phyloP scores from a whole-genome alignment of 2,797 vertebrate species.

The Micrastur ruficollis region DNA sequence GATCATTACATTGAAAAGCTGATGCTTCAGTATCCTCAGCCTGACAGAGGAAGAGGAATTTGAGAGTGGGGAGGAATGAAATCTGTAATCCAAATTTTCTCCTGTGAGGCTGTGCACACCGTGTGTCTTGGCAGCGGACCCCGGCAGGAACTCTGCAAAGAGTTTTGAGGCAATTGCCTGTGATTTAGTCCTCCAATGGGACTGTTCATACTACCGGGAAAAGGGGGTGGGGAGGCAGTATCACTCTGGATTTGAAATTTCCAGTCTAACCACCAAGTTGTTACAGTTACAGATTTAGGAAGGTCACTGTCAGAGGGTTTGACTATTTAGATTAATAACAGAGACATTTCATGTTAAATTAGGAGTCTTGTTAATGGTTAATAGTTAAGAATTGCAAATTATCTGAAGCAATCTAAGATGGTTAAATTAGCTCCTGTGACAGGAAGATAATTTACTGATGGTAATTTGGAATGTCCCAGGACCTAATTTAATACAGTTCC shows the following conservation, averaged over 20 bases:
- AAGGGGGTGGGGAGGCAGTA: neutral
- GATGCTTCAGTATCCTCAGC: neutral
- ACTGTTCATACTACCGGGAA: neutral
- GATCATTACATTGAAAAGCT: neutral
- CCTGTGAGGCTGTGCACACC: neutral
- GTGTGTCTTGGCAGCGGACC: neutral
- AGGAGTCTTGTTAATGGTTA: conserved; percentile 32
- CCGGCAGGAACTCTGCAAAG: neutral
- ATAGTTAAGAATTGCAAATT: conserved; percentile 41
- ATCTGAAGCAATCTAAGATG: conserved; percentile 10
- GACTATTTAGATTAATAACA: conserved; percentile 9
- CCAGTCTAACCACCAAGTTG: neutral
- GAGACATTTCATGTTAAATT: neutral
- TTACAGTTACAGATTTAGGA: neutral
- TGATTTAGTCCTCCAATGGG: neutral
- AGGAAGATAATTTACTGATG: conserved; percentile 27
- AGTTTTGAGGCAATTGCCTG: neutral
- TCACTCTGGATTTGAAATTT: neutral
- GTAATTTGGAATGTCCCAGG: conserved; percentile 21
- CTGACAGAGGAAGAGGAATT: neutral
- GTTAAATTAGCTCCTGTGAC: conserved; percentile 36
- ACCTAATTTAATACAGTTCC: conserved; percentile 18
- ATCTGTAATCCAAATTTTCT: neutral
- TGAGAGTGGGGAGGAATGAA: neutral
- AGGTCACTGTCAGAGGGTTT: neutral